These are phyloP conservation scores for Lordiphosa collinella DNA, from an alignment of 1,140 invertebrate genomes.

Conservation along the genomic window DNA sequence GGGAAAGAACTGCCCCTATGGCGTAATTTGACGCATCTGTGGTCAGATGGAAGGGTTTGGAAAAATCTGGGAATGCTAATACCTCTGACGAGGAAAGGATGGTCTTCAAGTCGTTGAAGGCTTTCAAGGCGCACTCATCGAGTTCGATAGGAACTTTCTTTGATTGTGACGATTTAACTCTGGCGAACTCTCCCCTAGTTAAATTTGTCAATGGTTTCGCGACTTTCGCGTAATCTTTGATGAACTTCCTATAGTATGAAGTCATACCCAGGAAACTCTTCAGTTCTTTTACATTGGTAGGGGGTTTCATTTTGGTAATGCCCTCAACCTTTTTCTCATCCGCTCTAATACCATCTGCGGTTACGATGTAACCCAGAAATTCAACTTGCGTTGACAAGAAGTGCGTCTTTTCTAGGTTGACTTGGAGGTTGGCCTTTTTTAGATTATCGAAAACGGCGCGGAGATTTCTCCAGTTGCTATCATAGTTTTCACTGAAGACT, in stretches of 20 bases:
- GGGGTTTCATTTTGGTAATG: too few relatives aligned
- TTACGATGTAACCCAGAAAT: not conserved
- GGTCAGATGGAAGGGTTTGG: not conserved
- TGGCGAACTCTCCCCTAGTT: too few relatives aligned
- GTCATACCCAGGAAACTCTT: too few relatives aligned
- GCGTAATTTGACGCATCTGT: too few relatives aligned
- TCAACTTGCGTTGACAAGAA: not conserved
- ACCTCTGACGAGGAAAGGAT: constrained; percentile 2
- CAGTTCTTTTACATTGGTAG: too few relatives aligned
- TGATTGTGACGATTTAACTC: too few relatives aligned
- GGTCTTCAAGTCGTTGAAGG: not conserved
- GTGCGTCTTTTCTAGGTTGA: not conserved
- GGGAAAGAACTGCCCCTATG: too few relatives aligned
- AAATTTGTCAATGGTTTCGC: too few relatives aligned
- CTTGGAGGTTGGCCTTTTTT: not conserved
- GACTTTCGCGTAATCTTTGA: too few relatives aligned
- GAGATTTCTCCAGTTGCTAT: not conserved
- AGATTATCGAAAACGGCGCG: not conserved
- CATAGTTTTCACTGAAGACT: too few relatives aligned
- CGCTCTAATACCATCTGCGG: not conserved
- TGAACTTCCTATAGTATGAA: too few relatives aligned
- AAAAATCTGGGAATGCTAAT: constrained; percentile 2
- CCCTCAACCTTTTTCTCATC: not conserved
- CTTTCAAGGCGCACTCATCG: too few relatives aligned
- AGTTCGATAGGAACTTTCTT: not conserved